Evolutionary conservation across 2,797 vertebrate species (phyloP).

Genomic region (Champsocephalus esox): DNA sequence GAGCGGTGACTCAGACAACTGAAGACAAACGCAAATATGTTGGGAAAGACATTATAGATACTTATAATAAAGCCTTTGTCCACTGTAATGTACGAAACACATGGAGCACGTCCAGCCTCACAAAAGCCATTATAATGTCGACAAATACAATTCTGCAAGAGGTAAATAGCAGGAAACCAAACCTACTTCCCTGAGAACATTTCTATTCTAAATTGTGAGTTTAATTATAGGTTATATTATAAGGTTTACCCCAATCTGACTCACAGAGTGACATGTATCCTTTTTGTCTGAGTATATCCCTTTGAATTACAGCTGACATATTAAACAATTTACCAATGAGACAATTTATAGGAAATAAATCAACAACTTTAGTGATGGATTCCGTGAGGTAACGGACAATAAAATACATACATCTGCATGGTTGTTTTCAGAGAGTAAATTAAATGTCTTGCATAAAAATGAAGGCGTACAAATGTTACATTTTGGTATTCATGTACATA

Average conservation of each 20-base stretch:
- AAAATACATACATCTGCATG: too few species aligned
- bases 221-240: too few species aligned
- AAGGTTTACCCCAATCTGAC: too few species aligned
- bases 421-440: too few species aligned
- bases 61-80: not conserved
- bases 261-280: too few species aligned
- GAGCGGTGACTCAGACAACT: constrained; percentile 35
- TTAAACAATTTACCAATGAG: not conserved
- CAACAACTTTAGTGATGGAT: not conserved
- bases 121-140: too few species aligned
- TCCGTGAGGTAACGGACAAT: too few species aligned
- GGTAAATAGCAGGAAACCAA: not conserved
- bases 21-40: not conserved
- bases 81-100: not conserved
- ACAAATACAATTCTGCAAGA: not conserved
- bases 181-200: not conserved
- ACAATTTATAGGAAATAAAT: not conserved
- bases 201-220: not conserved
- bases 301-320: not conserved
- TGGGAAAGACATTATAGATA: not conserved
- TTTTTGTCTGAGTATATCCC: too few species aligned
- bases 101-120: too few species aligned
- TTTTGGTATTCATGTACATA: too few species aligned
- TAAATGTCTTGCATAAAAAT: too few species aligned
- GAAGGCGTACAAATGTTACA: too few species aligned